Conservation (phyloP, 2,888 invertebrate species). For the Candidula unifasciata region DNA sequence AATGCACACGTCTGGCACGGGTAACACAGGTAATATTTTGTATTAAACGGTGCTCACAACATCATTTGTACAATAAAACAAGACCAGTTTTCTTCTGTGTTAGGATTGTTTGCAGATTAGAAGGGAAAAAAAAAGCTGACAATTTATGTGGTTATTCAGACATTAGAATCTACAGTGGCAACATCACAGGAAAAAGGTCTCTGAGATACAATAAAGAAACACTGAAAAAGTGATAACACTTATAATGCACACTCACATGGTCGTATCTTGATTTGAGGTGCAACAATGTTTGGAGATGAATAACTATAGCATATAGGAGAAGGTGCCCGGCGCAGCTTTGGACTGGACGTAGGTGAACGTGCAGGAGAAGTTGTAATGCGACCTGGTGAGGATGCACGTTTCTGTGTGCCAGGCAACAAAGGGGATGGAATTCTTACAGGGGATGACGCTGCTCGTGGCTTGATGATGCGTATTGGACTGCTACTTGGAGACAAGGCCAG, state of each 20-base stretch:
- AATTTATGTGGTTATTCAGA: too few relatives aligned
- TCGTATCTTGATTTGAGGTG: slow-evolving; percentile 70
- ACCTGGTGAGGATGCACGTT: slow-evolving; percentile 59
- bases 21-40: too few relatives aligned
- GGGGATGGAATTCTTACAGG: slow-evolving; percentile 69
- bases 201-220: not conserved
- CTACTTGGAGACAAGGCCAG: slow-evolving; percentile 71
- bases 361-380: slow-evolving; percentile 59
- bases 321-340: slow-evolving; percentile 73
- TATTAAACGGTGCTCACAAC: too few relatives aligned
- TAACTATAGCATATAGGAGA: slow-evolving; percentile 77
- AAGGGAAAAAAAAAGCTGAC: too few relatives aligned
- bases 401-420: slow-evolving; percentile 57
- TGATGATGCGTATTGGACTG: slow-evolving; percentile 69
- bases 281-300: slow-evolving; percentile 76
- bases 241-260: slow-evolving; percentile 67
- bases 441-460: slow-evolving; percentile 61
- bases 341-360: slow-evolving; percentile 71
- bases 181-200: not conserved
- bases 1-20: too few relatives aligned
- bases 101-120: too few relatives aligned
- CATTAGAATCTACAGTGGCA: not conserved
- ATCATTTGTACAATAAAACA: too few relatives aligned
- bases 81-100: too few relatives aligned
- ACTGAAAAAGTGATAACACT: not conserved